Evolutionary conservation across 30 jellyfish, hydroid and myxozoan species (phyloP).

Genomic region (Turritopsis dohrnii): DNA sequence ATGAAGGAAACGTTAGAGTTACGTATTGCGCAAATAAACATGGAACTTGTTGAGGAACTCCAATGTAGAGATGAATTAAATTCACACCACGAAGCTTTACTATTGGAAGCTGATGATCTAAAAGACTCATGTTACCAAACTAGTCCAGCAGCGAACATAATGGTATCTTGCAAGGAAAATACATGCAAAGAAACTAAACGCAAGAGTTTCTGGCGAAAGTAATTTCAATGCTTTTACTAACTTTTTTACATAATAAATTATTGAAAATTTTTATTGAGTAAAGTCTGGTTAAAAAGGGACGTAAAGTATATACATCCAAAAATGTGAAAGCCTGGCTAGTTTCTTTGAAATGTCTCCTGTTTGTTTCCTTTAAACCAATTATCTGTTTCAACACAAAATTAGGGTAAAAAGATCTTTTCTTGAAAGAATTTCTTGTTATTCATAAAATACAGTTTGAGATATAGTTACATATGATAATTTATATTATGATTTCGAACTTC

Average conservation of each 20-base stretch:
- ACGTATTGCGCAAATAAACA: conserved; percentile 10
- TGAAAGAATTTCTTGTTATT: too few species aligned
- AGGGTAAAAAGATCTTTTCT: neutral
- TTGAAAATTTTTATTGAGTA: too few species aligned
- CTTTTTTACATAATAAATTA: neutral
- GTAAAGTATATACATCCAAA: too few species aligned
- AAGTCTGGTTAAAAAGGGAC: too few species aligned
- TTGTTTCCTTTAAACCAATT: neutral
- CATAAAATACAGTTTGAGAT: too few species aligned
- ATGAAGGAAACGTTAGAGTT: conserved; percentile 15
- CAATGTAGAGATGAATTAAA: conserved; percentile 23
- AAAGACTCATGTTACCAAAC: neutral
- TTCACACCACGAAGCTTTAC: conserved; percentile 25
- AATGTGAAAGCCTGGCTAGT: too few species aligned
- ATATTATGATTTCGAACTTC: neutral
- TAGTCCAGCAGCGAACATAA: neutral
- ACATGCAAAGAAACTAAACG: neutral
- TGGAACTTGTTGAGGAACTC: conserved; percentile 27
- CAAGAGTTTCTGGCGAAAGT: conserved; percentile 3
- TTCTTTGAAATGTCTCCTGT: too few species aligned
- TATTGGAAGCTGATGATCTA: conserved; percentile 37
- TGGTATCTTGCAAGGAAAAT: neutral
- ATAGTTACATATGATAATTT: too few species aligned
- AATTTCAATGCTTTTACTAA: neutral
- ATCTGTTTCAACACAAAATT: neutral